Percentiles rank a stretch among this genome's conserved stretches.
These are phyloP conservation scores for Drosophila anomalata DNA, from an alignment of 2,888 invertebrate species.

Conservation along the genomic window DNA sequence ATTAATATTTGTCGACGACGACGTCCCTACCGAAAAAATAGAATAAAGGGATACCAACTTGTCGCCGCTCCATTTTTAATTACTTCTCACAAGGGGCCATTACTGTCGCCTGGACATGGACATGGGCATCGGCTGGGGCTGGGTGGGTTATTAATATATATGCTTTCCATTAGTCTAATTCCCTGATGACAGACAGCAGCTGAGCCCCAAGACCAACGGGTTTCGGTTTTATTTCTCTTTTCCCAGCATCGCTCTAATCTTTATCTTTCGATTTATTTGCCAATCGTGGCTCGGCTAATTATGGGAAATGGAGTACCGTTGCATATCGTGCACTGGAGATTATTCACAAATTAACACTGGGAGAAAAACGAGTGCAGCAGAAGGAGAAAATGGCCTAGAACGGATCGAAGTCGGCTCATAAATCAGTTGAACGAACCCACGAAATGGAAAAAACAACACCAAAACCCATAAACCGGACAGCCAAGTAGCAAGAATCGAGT, in stretches of 20 bases:
- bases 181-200: conserved; percentile 40
- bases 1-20: conserved; percentile 71
- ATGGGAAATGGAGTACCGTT: conserved; percentile 33
- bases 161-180: conserved; percentile 35
- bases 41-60: conserved; percentile 27
- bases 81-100: conserved; percentile 63
- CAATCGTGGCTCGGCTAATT: conserved; percentile 38
- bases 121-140: conserved; percentile 2
- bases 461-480: conserved; percentile 3
- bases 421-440: conserved; percentile 69
- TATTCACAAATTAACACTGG: conserved; percentile 75
- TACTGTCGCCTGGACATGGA: conserved; percentile 19
- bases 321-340: conserved; percentile 67
- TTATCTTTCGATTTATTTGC: conserved; percentile 16
- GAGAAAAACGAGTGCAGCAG: conserved; percentile 58
- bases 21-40: neutral
- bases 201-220: conserved; percentile 19
- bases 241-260: conserved; percentile 3
- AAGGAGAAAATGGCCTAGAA: conserved; percentile 39
- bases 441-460: conserved; percentile 38
- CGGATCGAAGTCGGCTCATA: conserved; percentile 41
- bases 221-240: neutral
- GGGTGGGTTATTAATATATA: conserved; percentile 45
- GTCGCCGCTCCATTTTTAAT: conserved; percentile 56
- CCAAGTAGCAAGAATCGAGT: conserved; percentile 12